Evolutionary conservation across 2,113 vertebrate genomes (phyloP), one percentile per base, ranked within the genome.

Genomic region (Thermophis baileyi): DNA sequence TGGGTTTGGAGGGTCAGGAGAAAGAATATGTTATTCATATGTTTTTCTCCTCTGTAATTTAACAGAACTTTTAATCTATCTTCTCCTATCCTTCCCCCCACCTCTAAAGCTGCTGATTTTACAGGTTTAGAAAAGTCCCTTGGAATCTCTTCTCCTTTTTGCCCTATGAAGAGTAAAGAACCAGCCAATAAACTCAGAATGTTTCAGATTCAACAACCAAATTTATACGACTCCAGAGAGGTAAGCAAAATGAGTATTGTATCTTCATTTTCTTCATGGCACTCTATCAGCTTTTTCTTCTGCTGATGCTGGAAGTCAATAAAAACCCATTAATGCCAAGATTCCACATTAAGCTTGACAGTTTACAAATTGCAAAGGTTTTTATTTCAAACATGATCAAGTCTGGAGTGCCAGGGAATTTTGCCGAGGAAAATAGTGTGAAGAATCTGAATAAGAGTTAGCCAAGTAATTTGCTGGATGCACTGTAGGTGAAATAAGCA

Each of bases 271-370:
- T 95, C 91, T 95, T 94, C 85, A 92, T 51, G 89, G 93, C 69
- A 90, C 94, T 95, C 96, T 60, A 92, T 95, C 95, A 96, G 49
- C 90, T 93, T 94, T 94, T 96, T 94, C 94, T 94, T 94, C 95
- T 91, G 92, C 95, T 95, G 93, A 95, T 93, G 94, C 93, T 89
- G 55, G 88, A 96, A 96, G 95, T 95, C 96, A 95, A 94, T 94
- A 95, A 95, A 94, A 95, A 89, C 96, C 96, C 97, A 96, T 95
- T 95, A 97, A 95, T 94, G 93, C 95, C 89, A 90, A 92, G 93
- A 94, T 94, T 93, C 88, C 90, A 93, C 94, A 94, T 96, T 93
- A 95, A 94, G 91, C 89, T 92, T 93, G 96, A 95, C 97, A 95
- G 95, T 95, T 96, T 94, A 96, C 94, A 96, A 95, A 96, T 95